These are phyloP conservation scores for Drosophila mimica DNA, from an alignment of 2,888 invertebrate species.

Conservation along the genomic window DNA sequence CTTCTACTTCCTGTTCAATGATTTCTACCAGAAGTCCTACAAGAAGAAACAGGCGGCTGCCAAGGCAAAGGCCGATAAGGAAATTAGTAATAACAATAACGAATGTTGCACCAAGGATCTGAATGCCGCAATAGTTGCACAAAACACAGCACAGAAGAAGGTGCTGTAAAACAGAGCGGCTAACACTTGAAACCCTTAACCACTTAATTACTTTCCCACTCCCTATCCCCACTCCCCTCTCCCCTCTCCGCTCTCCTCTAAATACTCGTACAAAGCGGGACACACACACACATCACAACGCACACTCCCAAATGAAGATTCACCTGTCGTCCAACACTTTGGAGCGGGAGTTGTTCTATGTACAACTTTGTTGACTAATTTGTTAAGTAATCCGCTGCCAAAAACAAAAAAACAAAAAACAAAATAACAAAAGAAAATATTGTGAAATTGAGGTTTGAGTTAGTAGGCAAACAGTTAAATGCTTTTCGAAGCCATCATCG, in stretches of 20 bases:
- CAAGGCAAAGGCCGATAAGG: conserved; percentile 63
- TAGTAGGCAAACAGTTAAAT: conserved; percentile 67
- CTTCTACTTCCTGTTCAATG: conserved; percentile 96
- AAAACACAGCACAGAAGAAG: conserved; percentile 50
- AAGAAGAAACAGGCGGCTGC: conserved; percentile 81
- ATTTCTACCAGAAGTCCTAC: conserved; percentile 95
- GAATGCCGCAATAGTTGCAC: conserved; percentile 57
- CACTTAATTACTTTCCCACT: neutral
- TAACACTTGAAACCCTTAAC: conserved; percentile 4
- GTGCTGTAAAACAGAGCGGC: conserved; percentile 51
- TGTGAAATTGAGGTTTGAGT: conserved; percentile 48
- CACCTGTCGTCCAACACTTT: conserved; percentile 15
- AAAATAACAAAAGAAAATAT: conserved; percentile 48
- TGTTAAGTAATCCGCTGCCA: conserved; percentile 74
- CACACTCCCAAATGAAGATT: conserved; percentile 2
- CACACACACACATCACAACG: conserved; percentile 28
- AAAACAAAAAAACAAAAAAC: conserved; percentile 45
- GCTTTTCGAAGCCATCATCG: conserved; percentile 77
- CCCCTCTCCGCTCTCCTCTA: conserved; percentile 11
- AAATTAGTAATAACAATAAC: conserved; percentile 62
- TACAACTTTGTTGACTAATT: conserved; percentile 80
- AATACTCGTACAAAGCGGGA: conserved; percentile 65
- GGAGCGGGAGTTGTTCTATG: conserved; percentile 62
- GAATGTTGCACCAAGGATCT: conserved; percentile 73
- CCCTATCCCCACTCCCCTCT: neutral